Evolutionary conservation across 2,113 vertebrate genomes (phyloP), one percentile per base, ranked within the genome.

Genomic region (Crotophaga sulcirostris): DNA sequence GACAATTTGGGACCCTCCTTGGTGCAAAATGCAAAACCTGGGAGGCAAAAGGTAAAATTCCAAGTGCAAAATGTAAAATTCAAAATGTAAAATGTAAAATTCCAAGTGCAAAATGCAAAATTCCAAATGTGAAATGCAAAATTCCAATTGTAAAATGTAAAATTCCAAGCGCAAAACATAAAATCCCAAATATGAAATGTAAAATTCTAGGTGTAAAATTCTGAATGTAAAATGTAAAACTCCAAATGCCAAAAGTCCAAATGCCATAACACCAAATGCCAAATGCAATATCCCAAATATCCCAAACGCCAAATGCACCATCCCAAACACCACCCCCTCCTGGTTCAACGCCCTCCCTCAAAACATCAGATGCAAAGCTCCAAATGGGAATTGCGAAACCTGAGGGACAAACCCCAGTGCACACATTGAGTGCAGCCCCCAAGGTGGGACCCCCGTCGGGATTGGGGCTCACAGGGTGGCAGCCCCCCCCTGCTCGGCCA

Each of bases 1-100:
- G 5, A 63, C 16, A 1, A 7, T 2, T 9, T 10, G 51, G 24
- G 9, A 11, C 11, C 24, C 47, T 42, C 66, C 8, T 2, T 5
- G 6, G 33, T 2, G 34, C 63, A 3, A 34, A 44, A 64, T 0
- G 45, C 20, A 19, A 70, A 74, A 20, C 15, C 58, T 42, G 3
- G 40, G 34, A 13, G 56, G 82, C 73, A 23, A 45, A 87, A 23
- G 10, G 33, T 49, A 49, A 23, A 23, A 49, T 49, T 10, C 47
- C 47, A 11, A 49, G 47, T 23, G 47, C 21, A 49, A 49, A 87
- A 24, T 10, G 33, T 13, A 10, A 42, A 51, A 10, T 16, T 31
- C 44, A 28, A 4, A n/a, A 17, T 2, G 68, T 18, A 47, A 47
- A 87, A 26, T 11, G 28, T 13, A 10, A 42, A 51, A 12, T 16